A percentile compares a stretch with the other conserved stretches of the same genome.
Evolutionary conservation across 2,113 vertebrate species (phyloP).

Genomic region (Rhinolophus sinicus): DNA sequence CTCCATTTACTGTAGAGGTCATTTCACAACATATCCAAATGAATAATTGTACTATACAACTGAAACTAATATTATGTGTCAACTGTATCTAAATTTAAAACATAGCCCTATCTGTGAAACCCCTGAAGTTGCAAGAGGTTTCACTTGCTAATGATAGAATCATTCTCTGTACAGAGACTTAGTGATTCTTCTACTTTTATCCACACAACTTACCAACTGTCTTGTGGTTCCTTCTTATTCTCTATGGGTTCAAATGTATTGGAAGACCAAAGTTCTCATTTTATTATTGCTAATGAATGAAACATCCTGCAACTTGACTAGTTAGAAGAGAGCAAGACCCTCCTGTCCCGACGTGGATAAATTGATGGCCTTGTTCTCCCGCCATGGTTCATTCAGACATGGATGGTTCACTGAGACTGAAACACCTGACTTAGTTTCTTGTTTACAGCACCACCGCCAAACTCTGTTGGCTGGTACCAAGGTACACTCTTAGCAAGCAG

Average conservation of each 20-base stretch:
- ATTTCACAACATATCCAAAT: neutral
- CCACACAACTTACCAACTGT: neutral
- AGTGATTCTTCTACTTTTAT: neutral
- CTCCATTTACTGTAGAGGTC: neutral
- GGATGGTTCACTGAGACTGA: neutral
- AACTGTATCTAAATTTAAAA: neutral
- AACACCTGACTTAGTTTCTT: neutral
- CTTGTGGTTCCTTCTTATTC: neutral
- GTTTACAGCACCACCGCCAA: too few relatives aligned
- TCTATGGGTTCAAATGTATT: neutral
- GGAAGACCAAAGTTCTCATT: neutral
- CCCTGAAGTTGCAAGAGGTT: neutral
- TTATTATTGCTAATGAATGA: neutral
- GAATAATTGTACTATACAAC: neutral
- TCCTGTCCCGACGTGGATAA: accelerated
- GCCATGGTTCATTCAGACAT: accelerated
- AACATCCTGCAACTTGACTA: neutral
- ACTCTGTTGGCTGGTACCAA: neutral
- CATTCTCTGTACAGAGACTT: neutral
- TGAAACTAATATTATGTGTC: neutral
- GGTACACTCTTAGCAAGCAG: neutral
- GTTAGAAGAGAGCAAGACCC: neutral
- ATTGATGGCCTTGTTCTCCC: neutral
- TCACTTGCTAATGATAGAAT: neutral
- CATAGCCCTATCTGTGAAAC: neutral